These are phyloP conservation scores for Cabera pusaria DNA, from an alignment of 2,888 invertebrate genomes.

Conservation along the genomic window DNA sequence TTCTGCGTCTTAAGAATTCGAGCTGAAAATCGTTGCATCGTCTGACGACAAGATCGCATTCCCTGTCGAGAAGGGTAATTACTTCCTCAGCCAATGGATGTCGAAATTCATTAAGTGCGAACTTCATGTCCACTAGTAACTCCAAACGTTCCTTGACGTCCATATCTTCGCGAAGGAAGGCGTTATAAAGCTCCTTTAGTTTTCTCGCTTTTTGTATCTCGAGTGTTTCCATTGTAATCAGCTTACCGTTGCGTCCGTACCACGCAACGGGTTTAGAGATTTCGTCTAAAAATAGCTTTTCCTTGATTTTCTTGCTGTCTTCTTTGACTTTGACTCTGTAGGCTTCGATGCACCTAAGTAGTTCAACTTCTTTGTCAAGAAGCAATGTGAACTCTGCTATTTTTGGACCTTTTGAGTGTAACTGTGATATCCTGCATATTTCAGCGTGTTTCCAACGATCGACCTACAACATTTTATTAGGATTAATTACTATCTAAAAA, in stretches of 20 bases:
- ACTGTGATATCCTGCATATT: constrained; percentile 84
- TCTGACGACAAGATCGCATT: constrained; percentile 86
- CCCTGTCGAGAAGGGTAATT: constrained; percentile 86
- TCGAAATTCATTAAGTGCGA: constrained; percentile 84
- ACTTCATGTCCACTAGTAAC: constrained; percentile 87
- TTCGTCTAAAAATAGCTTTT: constrained; percentile 85
- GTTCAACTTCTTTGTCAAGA: constrained; percentile 88
- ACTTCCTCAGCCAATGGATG: constrained; percentile 84
- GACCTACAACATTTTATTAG: constrained; percentile 75
- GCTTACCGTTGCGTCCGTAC: constrained; percentile 87
- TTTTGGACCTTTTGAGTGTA: constrained; percentile 87
- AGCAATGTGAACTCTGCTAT: constrained; percentile 87
- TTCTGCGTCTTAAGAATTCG: constrained; percentile 86
- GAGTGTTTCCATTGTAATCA: constrained; percentile 91
- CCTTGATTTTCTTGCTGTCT: constrained; percentile 83
- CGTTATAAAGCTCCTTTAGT: constrained; percentile 88
- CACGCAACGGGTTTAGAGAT: constrained; percentile 90
- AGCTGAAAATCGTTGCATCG: constrained; percentile 84
- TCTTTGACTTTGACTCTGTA: constrained; percentile 85
- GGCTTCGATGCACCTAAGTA: constrained; percentile 87
- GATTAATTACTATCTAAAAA: too few species aligned
- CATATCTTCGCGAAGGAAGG: constrained; percentile 83
- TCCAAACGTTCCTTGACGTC: constrained; percentile 87
- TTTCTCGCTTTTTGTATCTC: constrained; percentile 91
- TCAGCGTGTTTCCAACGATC: constrained; percentile 87